Evolutionary conservation across 2,797 vertebrate species (phyloP), one percentile per base, ranked within the genome.

Genomic region (Apodemus agrarius): DNA sequence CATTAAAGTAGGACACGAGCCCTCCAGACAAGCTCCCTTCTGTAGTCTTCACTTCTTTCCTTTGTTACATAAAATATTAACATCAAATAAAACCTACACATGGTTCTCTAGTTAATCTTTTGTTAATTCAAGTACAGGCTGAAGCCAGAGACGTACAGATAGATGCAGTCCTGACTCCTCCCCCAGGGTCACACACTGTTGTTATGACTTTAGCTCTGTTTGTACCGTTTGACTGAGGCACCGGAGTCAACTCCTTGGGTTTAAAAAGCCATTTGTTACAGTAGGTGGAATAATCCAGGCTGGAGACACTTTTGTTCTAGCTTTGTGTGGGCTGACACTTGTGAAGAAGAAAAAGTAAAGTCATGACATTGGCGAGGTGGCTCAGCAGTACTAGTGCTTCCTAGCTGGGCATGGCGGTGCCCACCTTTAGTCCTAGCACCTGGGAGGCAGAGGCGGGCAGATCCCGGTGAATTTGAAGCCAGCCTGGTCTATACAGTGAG

Each of bases 181-280:
- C 8, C 26, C 24, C 26, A 13, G 61, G 40, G 29, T 49, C 83
- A 49, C 14, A 2, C 16, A 13, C 43, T 34, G 59, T 52, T 19
- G 16, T 34, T 37, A 69, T 52, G 31, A 86, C 63, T 69, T 69
- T 31, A 65, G 46, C 19, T n/a, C 31, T 24, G 40, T 65, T 22
- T 13, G 3, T n/a, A n/a, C 22, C 6, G 3, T 67, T n/a, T 85
- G 63, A 52, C 63, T n/a, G 61, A 85, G 29, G 67, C 43, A n/a
- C 24, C 3, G 63, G 63, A 69, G 34, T n/a, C 43, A 85, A 46
- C 11, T 49, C 63, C 19, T 69, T 69, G 63, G 29, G 19, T 49
- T 85, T 67, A 69, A 67, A 85, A 72, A 46, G 67, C 21, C 34
- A 6, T 89, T 97, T 90, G 59, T 79, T 95, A 81, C 1, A 79